Base-by-base conservation (phyloP, 2,113 vertebrate genomes). In the Probosciger aterrimus region DNA sequence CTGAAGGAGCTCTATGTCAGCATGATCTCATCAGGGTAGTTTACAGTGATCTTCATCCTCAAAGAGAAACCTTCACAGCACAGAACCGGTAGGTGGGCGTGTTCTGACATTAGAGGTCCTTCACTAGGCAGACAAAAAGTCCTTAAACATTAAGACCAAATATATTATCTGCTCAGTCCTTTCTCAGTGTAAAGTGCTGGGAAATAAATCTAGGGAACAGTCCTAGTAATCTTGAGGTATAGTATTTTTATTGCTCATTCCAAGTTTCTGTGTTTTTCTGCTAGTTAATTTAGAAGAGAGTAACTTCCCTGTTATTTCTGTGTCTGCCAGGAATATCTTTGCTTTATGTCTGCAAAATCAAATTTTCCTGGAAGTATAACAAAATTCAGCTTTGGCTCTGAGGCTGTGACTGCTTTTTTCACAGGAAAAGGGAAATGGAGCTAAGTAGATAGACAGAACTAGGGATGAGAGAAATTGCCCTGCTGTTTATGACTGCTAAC, bases 31-130 rank as follows among this genome's bases (percentile, higher is more conserved):
- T 99, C 98, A 97, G 98, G 92, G 99, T 99, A 93, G 99, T 99
- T 95, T 99, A 99, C 97, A 99, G 99, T 68, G 99, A 99, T 94
- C 98, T 99, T 96, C 99, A 99, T 97, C 99, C 99, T 90, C 99
- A 99, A 95, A 98, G 99, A 97, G 99, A 99, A 98, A 99, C 99
- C 50, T 99, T 99, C 97, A 99, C 99, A 59, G 99, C 99, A 44
- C 99, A 99, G 97, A 99, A 99, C 98, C 98, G 99, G 99, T 99
- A 96, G 85, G 95, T 78, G 31, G 30, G 57, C 77, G 84, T 86
- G 37, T 43, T 86, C 11, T 64, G 25, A 63, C 5, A 28, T 18
- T 33, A 57, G 23, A 41, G 12, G 17, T 91, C 7, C 30, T 70
- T 94, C 19, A n/a, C 44, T 62, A n/a, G 17, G 30, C 33, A 70